Conservation (phyloP, 2,797 vertebrate species). For the Bothrops alternatus region DNA sequence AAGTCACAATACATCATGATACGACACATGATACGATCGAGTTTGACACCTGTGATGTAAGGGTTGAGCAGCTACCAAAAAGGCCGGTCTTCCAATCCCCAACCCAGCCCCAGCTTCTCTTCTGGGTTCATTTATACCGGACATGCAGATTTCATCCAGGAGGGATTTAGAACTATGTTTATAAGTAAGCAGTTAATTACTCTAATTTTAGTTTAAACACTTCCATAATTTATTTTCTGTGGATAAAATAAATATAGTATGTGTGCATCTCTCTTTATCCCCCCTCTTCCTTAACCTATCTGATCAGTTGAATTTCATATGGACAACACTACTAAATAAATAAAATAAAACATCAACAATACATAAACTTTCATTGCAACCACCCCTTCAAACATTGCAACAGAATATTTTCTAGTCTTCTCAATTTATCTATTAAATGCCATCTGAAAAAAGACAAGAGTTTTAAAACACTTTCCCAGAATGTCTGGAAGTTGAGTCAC, state of each 20-base stretch:
- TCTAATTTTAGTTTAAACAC: background rate
- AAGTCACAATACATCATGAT: too few relatives aligned
- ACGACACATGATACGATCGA: too few relatives aligned
- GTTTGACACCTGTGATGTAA: too few relatives aligned
- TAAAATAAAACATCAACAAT: background rate
- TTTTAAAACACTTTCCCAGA: background rate
- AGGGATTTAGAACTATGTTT: background rate
- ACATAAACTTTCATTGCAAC: background rate
- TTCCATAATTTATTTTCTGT: background rate
- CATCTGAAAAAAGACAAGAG: background rate
- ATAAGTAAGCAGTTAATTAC: background rate
- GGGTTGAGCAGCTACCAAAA: too few relatives aligned
- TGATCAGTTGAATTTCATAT: background rate
- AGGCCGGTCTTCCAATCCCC: background rate
- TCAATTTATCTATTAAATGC: background rate
- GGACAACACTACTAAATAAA: background rate
- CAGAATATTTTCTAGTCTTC: background rate
- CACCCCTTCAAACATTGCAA: background rate
- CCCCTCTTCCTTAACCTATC: background rate
- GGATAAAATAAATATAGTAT: background rate
- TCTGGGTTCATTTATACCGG: background rate
- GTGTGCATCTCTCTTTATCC: background rate
- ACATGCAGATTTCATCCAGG: background rate
- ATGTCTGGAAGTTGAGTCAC: background rate
- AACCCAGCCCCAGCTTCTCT: background rate